Conservation (phyloP, 2,888 invertebrate genomes). For the Drosophila antonietae region DNA sequence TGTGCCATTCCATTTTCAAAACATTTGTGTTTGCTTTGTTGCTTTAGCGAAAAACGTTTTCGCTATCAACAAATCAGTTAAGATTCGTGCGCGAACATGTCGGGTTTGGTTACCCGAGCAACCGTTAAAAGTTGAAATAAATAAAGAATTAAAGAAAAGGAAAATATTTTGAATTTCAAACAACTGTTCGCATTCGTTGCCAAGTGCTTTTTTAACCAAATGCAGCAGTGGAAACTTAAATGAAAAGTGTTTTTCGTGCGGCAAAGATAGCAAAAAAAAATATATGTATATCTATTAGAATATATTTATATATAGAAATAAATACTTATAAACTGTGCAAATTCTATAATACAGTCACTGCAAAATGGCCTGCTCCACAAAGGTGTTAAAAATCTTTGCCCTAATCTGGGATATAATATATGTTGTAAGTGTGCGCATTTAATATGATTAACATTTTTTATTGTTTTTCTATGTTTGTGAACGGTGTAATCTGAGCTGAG, state of each 20-base stretch:
- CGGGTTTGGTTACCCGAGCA: constrained; percentile 63
- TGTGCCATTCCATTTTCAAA: constrained; percentile 43
- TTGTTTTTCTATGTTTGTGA: neutral
- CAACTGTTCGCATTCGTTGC: constrained; percentile 61
- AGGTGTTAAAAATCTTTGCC: constrained; percentile 71
- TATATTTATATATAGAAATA: constrained; percentile 21
- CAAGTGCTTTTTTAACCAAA: constrained; percentile 38
- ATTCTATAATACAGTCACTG: constrained; percentile 8
- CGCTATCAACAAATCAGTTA: constrained; percentile 73
- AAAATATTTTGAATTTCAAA: constrained; percentile 60
- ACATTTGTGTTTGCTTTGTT: constrained; percentile 45
- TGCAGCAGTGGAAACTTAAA: constrained; percentile 46
- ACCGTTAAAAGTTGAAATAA: constrained; percentile 47
- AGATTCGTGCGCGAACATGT: constrained; percentile 76
- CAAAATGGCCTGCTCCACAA: constrained; percentile 81
- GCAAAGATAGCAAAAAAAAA: constrained; percentile 18
- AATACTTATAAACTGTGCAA: constrained; percentile 39
- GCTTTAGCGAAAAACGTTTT: constrained; percentile 49
- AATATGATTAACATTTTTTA: constrained; percentile 10
- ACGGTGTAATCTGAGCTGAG: constrained; percentile 29
- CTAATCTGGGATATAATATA: constrained; percentile 78
- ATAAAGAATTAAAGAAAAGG: neutral
- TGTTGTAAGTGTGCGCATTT: constrained; percentile 65
- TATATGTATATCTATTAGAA: neutral
- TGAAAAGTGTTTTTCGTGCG: constrained; percentile 20